Evolutionary conservation across 1,140 invertebrate genomes (phyloP), one percentile per base, ranked within the genome.

Genomic region (Nautilus pompilius): DNA sequence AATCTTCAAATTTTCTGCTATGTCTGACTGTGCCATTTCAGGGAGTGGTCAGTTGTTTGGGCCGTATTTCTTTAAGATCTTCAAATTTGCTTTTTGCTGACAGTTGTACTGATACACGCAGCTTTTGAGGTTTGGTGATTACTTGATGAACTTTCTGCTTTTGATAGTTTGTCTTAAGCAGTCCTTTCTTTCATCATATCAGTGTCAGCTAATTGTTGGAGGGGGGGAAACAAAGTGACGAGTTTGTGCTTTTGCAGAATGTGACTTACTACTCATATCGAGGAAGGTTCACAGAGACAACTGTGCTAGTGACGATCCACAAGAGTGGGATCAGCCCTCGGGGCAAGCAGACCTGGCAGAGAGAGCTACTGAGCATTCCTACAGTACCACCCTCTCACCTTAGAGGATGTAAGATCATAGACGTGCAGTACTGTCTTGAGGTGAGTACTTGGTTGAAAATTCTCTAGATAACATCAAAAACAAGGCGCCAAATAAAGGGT

Each of bases 241-340:
- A n/a, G n/a, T n/a, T n/a, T n/a, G n/a, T n/a, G n/a, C n/a, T 33
- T 28, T 72, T 74, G 49, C 72, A 78, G 76, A 78, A 75, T 63
- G 73, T 78, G 28, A 78, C 76, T 29, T 78, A 77, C 58, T 78
- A 78, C 51, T 78, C 76, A 8, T 78, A 77, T 63, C 65, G 76
- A 66, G 76, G 76, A 28, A 61, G 76, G 45, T 78, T 78, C 66
- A 73, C 73, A 5, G 76, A 78, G 62, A 72, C 71, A 2, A 70
- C 73, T 15, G 70, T 67, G 17, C 62, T 78, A 49, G 76, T 78
- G 36, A 75, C 76, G 15, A 69, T 78, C 28, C 72, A 76, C 67
- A 78, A 78, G 58, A 74, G 76, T 6, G 67, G 76, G 45, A 71
- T 78, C 30, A 73, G 71, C 30, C 76, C 76, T 0, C 66, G 76